Conservation (phyloP, 1,140 invertebrate species). For the Pararge aegeria region DNA sequence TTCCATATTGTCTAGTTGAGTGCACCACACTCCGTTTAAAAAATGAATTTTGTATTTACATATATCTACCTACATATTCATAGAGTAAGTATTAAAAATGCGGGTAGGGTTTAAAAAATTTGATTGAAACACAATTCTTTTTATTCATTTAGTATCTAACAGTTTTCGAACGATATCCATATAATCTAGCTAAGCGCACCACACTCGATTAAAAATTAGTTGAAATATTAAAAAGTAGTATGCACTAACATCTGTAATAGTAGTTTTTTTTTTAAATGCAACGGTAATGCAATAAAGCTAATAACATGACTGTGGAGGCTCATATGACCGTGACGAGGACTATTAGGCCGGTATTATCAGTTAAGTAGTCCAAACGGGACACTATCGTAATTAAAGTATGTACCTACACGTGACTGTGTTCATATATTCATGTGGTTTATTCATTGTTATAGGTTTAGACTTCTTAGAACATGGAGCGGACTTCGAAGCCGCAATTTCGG, state of each 20-base stretch:
- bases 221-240: too few species aligned
- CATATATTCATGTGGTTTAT: constrained; percentile 16
- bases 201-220: background rate
- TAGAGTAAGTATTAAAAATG: background rate
- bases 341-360: constrained; percentile 44
- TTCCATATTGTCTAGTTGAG: too few species aligned
- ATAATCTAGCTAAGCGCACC: background rate
- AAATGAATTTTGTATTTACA: too few species aligned
- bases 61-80: too few species aligned
- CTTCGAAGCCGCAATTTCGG: constrained; percentile 86
- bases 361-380: constrained; percentile 27
- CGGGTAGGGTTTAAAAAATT: background rate
- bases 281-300: background rate
- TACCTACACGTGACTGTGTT: background rate
- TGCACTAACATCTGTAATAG: too few species aligned
- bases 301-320: constrained; percentile 28
- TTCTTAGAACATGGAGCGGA: constrained; percentile 86
- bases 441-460: constrained; percentile 81
- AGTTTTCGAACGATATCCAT: too few species aligned
- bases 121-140: background rate
- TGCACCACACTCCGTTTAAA: too few species aligned
- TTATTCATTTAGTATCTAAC: too few species aligned
- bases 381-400: background rate
- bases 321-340: constrained; percentile 35
- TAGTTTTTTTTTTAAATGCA: constrained; percentile 2